A percentile compares a stretch with the other conserved stretches of the same genome.
Conservation (phyloP, 2,113 vertebrate species). For the Melanostigma gelatinosum region DNA sequence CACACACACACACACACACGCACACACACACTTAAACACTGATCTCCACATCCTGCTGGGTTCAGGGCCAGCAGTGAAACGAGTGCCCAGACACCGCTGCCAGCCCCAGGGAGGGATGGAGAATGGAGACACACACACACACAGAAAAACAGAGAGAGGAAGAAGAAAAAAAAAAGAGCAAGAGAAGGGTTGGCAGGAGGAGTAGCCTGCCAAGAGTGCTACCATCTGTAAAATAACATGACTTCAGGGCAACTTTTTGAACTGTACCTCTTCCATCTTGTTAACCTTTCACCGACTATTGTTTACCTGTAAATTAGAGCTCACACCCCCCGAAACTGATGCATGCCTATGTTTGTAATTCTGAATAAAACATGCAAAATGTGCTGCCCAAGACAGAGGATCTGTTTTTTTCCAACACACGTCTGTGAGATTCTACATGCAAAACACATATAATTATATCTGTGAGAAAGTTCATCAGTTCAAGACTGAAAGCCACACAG, state of each 20-base stretch:
- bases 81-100: slow-evolving; percentile 84
- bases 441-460: slow-evolving; percentile 57
- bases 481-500: slow-evolving; percentile 50
- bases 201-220: slow-evolving; percentile 64
- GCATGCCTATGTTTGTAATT: slow-evolving; percentile 37
- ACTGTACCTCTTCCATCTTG: slow-evolving; percentile 38
- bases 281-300: slow-evolving; percentile 44
- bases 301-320: slow-evolving; percentile 35
- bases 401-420: not conserved
- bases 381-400: not conserved
- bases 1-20: slow-evolving; percentile 48
- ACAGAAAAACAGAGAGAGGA: slow-evolving; percentile 51
- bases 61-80: slow-evolving; percentile 83
- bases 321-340: slow-evolving; percentile 2
- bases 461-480: slow-evolving; percentile 65
- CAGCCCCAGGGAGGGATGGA: slow-evolving; percentile 83
- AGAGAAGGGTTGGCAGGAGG: slow-evolving; percentile 59
- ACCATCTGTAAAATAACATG: slow-evolving; percentile 72
- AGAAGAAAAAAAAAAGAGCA: slow-evolving; percentile 10
- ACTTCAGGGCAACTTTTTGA: slow-evolving; percentile 61
- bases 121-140: slow-evolving; percentile 64
- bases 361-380: slow-evolving; percentile 37
- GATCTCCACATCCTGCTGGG: slow-evolving; percentile 86
- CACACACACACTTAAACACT: slow-evolving; percentile 70
- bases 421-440: slow-evolving; percentile 27